A percentile compares a stretch with the other conserved stretches of the same genome.
phyloP scores from a whole-genome alignment of 2,888 invertebrate species.

The Lobophora halterata region DNA sequence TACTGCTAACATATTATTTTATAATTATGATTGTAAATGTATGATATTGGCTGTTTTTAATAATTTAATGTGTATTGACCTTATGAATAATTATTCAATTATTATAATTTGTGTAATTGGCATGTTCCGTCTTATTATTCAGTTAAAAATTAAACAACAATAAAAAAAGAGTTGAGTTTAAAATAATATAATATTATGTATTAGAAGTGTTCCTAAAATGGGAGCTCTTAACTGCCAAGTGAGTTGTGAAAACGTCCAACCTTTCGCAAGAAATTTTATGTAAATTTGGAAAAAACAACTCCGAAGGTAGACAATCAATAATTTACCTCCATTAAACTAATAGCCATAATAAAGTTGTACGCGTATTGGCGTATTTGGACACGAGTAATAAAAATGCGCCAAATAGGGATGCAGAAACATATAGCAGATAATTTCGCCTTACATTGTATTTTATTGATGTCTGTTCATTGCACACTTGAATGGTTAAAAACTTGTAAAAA shows the following conservation, averaged over 20 bases:
- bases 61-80: no score
- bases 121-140: no score
- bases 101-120: no score
- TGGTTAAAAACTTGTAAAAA: background rate
- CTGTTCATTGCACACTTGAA: conserved; percentile 8
- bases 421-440: conserved; percentile 4
- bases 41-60: no score
- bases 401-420: conserved; percentile 8
- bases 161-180: no score
- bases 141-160: no score
- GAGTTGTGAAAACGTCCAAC: background rate
- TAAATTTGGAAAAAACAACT: conserved; percentile 13
- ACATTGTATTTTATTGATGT: conserved; percentile 19
- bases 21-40: no score
- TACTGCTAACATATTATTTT: no score
- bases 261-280: conserved; percentile 9
- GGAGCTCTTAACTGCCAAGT: background rate
- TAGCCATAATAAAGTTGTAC: conserved; percentile 16
- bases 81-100: no score
- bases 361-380: conserved; percentile 16
- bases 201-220: background rate
- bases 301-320: conserved; percentile 14
- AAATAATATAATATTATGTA: no score
- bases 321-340: conserved; percentile 19
- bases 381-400: conserved; percentile 12